Evolutionary conservation across 2,113 vertebrate genomes (phyloP), one percentile per base, ranked within the genome.

Genomic region (Labeo rohita): DNA sequence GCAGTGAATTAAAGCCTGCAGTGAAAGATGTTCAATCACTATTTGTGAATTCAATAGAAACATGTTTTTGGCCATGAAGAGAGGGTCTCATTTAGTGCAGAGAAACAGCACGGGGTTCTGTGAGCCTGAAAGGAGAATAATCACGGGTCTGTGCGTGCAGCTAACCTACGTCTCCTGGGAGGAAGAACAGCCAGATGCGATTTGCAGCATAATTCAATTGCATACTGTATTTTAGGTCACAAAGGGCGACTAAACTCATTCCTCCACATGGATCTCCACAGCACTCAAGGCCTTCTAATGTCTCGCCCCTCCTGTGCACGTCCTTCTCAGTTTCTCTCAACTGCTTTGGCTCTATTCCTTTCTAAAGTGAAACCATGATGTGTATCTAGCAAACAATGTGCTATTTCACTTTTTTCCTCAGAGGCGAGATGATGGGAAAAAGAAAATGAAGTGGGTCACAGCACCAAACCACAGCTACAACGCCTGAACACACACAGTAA

Each of bases 201-300:
- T 80, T 81, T 61, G 36, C 5, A 81, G 63, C 34, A 63, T 68
- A 84, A 86, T 88, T 89, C 86, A 86, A 89, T 84, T 77, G 61
- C 59, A 77, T 61, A 79, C 68, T 61, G 68, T 80, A 86, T 80
- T 84, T 84, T 59, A 52, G 84, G 84, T 52, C 75, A 84, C 68
- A 85, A 77, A 84, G 82, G 68, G 75, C 9, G 23, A 77, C 59
- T 47, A 61, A 2, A 28, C 56, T 66, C 56, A 28, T 80, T 66
- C 47, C 52, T 75, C 80, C 36, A 70, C 75, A 18, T 6, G 84
- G 70, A 54, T 39, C 81, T 83, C 61, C 6, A 76, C 82, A 56
- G 28, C 50, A 65, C 66, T 80, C 21, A 75, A 86, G 47, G 59
- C 50, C 45, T 66, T 59, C 49, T 50, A 49, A 59, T 8, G 23